Conservation (phyloP, 2,888 invertebrate species). For the Drosophila setosimentum region DNA sequence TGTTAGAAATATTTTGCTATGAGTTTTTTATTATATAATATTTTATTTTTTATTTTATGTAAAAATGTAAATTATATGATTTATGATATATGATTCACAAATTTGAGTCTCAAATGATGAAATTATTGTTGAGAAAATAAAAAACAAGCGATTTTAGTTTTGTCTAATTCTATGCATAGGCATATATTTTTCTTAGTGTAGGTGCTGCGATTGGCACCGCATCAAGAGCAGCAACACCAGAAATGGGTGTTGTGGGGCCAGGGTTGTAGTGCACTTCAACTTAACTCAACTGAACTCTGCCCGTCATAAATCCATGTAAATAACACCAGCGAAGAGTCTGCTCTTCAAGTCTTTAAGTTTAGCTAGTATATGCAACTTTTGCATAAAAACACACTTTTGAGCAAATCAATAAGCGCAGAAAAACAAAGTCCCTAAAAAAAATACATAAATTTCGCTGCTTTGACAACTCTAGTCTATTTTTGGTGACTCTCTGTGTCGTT, state of each 20-base stretch:
- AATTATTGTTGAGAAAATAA: too few species aligned
- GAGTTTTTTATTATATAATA: too few species aligned
- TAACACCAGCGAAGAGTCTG: background rate
- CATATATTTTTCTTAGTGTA: background rate
- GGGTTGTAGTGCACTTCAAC: constrained; percentile 28
- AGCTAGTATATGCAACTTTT: background rate
- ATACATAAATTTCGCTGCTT: background rate
- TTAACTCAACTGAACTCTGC: background rate
- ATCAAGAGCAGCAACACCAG: background rate
- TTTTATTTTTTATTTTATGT: background rate
- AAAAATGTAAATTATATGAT: background rate
- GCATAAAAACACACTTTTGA: background rate
- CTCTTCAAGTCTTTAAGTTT: background rate
- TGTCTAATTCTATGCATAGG: background rate
- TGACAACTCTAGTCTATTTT: constrained; percentile 1
- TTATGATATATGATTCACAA: too few species aligned
- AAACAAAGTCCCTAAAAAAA: background rate
- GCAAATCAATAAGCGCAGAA: background rate
- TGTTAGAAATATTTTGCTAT: background rate
- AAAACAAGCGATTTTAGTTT: background rate
- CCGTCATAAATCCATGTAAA: background rate
- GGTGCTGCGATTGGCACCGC: background rate
- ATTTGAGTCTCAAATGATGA: too few species aligned
- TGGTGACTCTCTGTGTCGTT: background rate
- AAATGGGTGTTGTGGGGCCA: constrained; percentile 15